Base-by-base conservation (phyloP, 2,888 invertebrate genomes). In the Orthonychiurus folsomi region DNA sequence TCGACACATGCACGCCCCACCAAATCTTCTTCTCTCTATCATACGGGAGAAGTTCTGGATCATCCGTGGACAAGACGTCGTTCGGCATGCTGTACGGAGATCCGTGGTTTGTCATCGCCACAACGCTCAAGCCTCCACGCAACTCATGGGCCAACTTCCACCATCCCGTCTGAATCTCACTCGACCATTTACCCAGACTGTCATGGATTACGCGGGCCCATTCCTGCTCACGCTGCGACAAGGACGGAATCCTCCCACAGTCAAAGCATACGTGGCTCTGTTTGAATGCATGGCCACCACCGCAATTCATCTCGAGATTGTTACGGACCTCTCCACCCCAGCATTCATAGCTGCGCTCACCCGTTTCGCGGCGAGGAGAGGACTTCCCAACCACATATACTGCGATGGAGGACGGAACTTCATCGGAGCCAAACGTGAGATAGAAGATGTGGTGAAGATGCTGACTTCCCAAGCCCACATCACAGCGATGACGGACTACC, bases 11-110 rank as follows among this genome's bases (percentile, higher is more conserved):
- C 68, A 66, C 52, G 66, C 67, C 5, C 67, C 70, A 5, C 63
- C 72, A 18, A 69, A 73, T 59, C 23, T 63, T 3, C 59, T 68
- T 2, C 52, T 73, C 2, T 59, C 69, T 9, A 50, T 63, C 18
- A 27, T 73, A 20, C 66, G 71, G 1, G 57, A 66, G 25, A 48
- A 47, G 2, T 73, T 63, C 60, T 74, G 74, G 74, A 66, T 66
- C 9, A 56, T 71, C 15, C 26, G 63, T 5, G 73, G 70, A n/a
- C 56, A 66, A 65, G 65, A 62, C 37, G 5, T 37, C 15, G 37
- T 37, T 37, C 3, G 15, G 15, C 3, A 37, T 3, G 37, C 15
- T 9, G 3, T 3, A 9, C 37, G 37, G 3, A 15, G 15, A 15
- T 37, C 5, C 37, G 15, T 37, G 3, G 5, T 15, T 15, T 37